Evolutionary conservation across 2,113 vertebrate species (phyloP).

Genomic region (Isichthys henryi): DNA sequence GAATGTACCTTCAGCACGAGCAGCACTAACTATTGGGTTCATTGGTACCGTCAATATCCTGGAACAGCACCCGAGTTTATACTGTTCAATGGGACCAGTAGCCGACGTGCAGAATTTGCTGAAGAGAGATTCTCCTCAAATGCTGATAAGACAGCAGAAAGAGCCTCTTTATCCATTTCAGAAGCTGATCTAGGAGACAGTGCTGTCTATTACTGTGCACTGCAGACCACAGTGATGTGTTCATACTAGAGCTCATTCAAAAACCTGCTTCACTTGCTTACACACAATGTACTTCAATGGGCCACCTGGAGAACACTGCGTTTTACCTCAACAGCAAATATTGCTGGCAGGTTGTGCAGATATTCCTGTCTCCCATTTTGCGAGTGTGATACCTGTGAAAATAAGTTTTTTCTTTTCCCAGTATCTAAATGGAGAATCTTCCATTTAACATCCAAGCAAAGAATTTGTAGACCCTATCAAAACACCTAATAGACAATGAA

Average conservation of each 20-base stretch:
- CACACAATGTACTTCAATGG: too few species aligned
- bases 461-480: too few species aligned
- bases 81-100: background rate
- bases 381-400: too few species aligned
- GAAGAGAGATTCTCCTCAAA: background rate
- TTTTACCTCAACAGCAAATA: background rate
- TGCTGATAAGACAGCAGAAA: background rate
- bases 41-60: constrained; percentile 8
- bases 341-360: too few species aligned
- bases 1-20: background rate
- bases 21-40: accelerated
- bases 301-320: too few species aligned
- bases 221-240: background rate
- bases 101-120: background rate
- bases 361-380: background rate
- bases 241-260: background rate
- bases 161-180: background rate
- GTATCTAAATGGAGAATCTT: too few species aligned
- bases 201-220: constrained; percentile 8
- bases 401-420: background rate
- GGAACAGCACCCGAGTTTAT: constrained; percentile 10
- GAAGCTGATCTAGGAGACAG: background rate
- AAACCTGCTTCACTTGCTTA: too few species aligned
- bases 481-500: too few species aligned
- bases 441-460: too few species aligned